Base-by-base conservation (phyloP, 2,888 invertebrate species). In the Gryllus longicercus region DNA sequence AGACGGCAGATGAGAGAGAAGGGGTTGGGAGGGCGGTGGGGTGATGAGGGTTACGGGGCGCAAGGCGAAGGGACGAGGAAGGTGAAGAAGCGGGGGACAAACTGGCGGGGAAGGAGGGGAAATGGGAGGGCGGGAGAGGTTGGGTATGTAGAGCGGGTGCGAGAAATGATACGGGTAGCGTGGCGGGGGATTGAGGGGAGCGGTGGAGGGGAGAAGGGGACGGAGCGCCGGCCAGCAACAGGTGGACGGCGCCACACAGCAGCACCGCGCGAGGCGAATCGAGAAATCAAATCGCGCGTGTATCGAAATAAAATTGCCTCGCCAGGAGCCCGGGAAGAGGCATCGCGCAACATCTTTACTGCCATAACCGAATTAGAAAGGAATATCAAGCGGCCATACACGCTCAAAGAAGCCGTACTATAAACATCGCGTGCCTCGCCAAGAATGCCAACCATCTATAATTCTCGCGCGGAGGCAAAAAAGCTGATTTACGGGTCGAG, bases 301-400 rank as follows among this genome's bases (percentile, higher is more conserved):
- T 63, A 63, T 63, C n/a, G n/a, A 18, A 63, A 63, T 63, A 18
- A 63, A 18, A 63, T 63, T 63, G 63, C 63, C 63, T 63, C 14
- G 63, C 63, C 5, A 63, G 63, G 8, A 38, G 38, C 8, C 38
- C 38, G 38, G 38, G 38, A 38, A 38, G 38, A 38, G 38, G 38
- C 38, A 38, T 38, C 63, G 14, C 63, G 16, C 63, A n/a, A 63
- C 63, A 63, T 18, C 63, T 63, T 63, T 63, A 63, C n/a, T 63
- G n/a, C 63, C 63, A 18, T n/a, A 63, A n/a, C 63, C 63, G n/a
- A 63, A 63, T 63, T 63, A 63, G 63, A 63, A 63, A n/a, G n/a
- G 63, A 18, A n/a, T 63, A 63, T 63, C 63, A 63, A 14, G n/a
- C 63, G 14, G 51, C 63, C 63, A n/a, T 18, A 18, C 63, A 63